phyloP scores from a whole-genome alignment of 2,888 invertebrate species.

The Allacma fusca region DNA sequence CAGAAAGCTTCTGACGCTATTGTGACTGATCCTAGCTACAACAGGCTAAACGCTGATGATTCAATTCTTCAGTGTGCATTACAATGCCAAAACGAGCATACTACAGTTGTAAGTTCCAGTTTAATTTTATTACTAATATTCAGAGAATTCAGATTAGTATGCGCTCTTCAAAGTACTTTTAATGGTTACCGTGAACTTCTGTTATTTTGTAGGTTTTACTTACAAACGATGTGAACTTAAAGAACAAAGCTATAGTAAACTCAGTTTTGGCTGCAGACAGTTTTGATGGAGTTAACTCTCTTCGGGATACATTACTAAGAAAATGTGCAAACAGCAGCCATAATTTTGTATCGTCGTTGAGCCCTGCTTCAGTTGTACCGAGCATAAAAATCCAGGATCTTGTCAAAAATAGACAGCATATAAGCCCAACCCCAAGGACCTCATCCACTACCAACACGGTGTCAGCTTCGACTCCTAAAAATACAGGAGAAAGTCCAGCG shows the following conservation, averaged over 20 bases:
- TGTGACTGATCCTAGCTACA: constrained; percentile 46
- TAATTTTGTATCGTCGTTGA: no score
- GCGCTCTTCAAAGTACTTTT: neutral
- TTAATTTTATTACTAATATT: no score
- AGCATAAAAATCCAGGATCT: neutral
- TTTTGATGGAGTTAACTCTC: neutral
- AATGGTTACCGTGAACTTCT: neutral
- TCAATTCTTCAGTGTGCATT: constrained; percentile 59
- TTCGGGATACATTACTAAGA: neutral
- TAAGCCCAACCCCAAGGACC: no score
- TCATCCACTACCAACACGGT: no score
- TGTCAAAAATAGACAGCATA: neutral
- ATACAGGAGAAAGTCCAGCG: no score
- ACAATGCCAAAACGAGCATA: constrained; percentile 42
- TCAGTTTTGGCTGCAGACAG: constrained; percentile 26
- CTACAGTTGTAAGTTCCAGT: constrained; percentile 45
- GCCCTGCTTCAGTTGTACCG: neutral
- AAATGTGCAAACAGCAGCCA: neutral
- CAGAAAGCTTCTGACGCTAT: constrained; percentile 58
- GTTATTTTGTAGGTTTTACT: constrained; percentile 55
- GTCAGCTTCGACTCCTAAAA: no score
- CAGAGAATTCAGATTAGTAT: no score
- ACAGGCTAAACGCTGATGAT: constrained; percentile 56
- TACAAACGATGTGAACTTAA: constrained; percentile 58
- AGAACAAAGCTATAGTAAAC: constrained; percentile 56